Conservation (phyloP, 2,113 vertebrate genomes). For the Archilochus colubris region DNA sequence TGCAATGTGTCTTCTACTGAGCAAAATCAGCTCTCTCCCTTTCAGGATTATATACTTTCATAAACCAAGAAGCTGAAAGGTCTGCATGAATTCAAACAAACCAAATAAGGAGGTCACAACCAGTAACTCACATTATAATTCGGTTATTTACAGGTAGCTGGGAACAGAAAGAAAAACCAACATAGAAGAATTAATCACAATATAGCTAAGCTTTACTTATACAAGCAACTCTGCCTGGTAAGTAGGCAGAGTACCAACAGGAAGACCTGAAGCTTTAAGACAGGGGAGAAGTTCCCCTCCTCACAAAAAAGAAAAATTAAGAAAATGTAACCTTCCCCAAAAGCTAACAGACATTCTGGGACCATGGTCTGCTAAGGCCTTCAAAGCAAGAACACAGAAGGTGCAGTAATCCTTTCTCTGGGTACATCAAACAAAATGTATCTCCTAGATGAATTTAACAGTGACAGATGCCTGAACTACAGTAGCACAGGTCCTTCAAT, state of each 20-base stretch:
- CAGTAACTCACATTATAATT: neutral
- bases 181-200: neutral
- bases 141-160: neutral
- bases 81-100: neutral
- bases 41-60: neutral
- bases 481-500: neutral
- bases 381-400: neutral
- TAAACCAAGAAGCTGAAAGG: neutral
- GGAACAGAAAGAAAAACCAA: neutral
- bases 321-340: neutral
- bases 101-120: neutral
- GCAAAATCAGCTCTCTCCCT: neutral
- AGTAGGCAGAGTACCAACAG: rapidly evolving
- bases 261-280: neutral
- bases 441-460: neutral
- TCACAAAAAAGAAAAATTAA: neutral
- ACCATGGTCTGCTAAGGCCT: neutral
- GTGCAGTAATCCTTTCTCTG: neutral
- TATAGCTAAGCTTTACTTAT: neutral
- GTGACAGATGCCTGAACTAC: neutral
- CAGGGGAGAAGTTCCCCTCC: neutral
- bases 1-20: neutral
- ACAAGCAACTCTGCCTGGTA: neutral
- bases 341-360: neutral
- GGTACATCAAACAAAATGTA: neutral